Percentiles rank a stretch among this genome's conserved stretches.
These are phyloP conservation scores for Chlamydotis undulata DNA, from an alignment of 2,113 vertebrate genomes.

Conservation along the genomic window DNA sequence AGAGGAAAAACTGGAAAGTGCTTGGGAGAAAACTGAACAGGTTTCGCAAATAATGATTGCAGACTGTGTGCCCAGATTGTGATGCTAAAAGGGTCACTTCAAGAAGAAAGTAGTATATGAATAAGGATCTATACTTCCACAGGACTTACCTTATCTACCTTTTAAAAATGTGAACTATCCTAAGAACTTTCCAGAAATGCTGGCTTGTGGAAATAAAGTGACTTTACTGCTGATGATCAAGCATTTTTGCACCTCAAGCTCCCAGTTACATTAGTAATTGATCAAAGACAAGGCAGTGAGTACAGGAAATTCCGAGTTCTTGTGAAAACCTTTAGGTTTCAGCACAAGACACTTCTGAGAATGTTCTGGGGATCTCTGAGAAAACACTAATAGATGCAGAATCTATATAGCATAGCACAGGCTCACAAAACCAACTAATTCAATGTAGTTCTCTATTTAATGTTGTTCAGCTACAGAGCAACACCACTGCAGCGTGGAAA, in stretches of 20 bases:
- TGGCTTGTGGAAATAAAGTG: background rate
- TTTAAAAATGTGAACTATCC: background rate
- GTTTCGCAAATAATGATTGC: background rate
- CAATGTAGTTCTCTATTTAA: slow-evolving; percentile 19
- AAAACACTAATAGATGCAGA: background rate
- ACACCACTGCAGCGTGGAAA: slow-evolving; percentile 16
- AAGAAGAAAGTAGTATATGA: background rate
- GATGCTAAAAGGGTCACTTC: background rate
- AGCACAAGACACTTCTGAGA: background rate
- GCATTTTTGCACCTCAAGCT: background rate
- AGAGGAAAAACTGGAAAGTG: background rate
- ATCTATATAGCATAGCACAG: background rate
- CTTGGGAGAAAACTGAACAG: background rate
- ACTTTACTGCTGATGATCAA: slow-evolving; percentile 8
- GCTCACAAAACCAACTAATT: background rate
- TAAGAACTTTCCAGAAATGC: background rate
- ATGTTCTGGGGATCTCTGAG: background rate
- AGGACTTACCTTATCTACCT: background rate
- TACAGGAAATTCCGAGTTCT: background rate
- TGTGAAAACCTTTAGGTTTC: background rate
- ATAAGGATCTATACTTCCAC: background rate
- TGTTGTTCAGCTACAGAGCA: slow-evolving; percentile 21
- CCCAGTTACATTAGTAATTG: background rate
- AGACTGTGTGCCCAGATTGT: background rate
- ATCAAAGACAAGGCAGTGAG: background rate